A percentile compares a stretch with the other conserved stretches of the same genome.
phyloP scores from a whole-genome alignment of 2,888 invertebrate genomes.

The Zelleria hepariella region DNA sequence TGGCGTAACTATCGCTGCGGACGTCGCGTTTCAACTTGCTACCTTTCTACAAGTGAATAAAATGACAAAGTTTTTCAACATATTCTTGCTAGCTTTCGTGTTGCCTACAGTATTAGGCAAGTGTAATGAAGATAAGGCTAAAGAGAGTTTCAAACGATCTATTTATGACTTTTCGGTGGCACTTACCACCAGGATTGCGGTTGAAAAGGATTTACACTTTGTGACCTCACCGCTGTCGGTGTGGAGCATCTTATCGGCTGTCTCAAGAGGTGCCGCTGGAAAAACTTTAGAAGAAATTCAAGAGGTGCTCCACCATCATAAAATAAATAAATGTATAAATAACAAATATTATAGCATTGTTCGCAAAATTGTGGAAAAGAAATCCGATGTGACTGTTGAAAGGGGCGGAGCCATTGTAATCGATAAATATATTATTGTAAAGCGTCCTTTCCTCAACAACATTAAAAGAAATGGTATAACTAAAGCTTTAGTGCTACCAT shows the following conservation, averaged over 20 bases:
- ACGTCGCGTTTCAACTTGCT: background rate
- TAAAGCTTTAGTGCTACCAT: slow-evolving; percentile 29
- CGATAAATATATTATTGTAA: background rate
- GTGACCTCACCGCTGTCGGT: slow-evolving; percentile 46
- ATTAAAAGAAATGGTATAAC: slow-evolving; percentile 27
- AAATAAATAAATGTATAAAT: slow-evolving; percentile 44
- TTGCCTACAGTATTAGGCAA: background rate
- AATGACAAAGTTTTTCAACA: background rate
- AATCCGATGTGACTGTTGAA: background rate
- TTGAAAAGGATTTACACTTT: slow-evolving; percentile 38
- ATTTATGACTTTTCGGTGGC: slow-evolving; percentile 40
- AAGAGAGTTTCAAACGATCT: slow-evolving; percentile 24
- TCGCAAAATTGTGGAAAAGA: slow-evolving; percentile 24
- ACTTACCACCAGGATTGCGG: slow-evolving; percentile 36
- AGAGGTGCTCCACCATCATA: slow-evolving; percentile 31
- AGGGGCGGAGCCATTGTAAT: background rate
- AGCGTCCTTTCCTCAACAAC: background rate
- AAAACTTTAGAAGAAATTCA: slow-evolving; percentile 36
- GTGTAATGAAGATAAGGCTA: background rate
- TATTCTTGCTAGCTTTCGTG: background rate
- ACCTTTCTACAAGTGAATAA: background rate
- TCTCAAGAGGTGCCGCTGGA: slow-evolving; percentile 42
- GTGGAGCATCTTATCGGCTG: slow-evolving; percentile 39
- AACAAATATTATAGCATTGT: slow-evolving; percentile 37
- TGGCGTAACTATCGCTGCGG: background rate